Percentiles rank a stretch among this genome's conserved stretches.
These are phyloP conservation scores for Peromyscus aztecus DNA, from an alignment of 2,797 vertebrate species.

Conservation along the genomic window DNA sequence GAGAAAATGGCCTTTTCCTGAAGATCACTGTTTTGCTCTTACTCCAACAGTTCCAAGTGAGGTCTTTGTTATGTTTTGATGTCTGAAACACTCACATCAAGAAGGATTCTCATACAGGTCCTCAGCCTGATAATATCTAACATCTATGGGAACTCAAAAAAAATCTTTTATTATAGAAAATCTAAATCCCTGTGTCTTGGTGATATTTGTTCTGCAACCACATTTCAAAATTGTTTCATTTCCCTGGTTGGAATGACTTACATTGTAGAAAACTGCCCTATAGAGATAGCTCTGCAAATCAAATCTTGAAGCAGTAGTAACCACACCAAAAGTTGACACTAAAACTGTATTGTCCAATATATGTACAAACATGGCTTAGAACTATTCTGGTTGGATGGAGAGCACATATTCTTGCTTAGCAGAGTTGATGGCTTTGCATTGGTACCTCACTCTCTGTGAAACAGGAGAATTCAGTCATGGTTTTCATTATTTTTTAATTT, in stretches of 20 bases:
- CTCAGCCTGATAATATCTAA: conserved; percentile 31
- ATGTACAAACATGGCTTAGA: conserved; percentile 3
- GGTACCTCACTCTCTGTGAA: not conserved
- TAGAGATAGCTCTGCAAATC: not conserved
- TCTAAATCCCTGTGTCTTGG: not conserved
- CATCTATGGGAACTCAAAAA: not conserved
- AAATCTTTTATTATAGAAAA: conserved; percentile 15
- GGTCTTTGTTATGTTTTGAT: not conserved
- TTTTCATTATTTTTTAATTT: not conserved
- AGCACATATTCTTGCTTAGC: not conserved
- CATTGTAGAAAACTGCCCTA: not conserved
- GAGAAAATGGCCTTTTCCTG: conserved; percentile 36
- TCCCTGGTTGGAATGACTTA: not conserved
- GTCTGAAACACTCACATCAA: not conserved
- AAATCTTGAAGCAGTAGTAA: conserved; percentile 20
- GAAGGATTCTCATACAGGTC: not conserved
- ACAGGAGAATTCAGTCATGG: not conserved
- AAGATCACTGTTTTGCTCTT: conserved; percentile 47
- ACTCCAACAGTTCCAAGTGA: not conserved
- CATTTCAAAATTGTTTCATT: not conserved
- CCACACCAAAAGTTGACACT: not conserved
- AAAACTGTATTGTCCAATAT: not conserved
- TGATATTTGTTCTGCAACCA: not conserved
- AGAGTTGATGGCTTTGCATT: not conserved
- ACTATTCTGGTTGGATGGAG: not conserved